Conservation (phyloP, 2,888 invertebrate species). For the Steinernema hermaphroditum region DNA sequence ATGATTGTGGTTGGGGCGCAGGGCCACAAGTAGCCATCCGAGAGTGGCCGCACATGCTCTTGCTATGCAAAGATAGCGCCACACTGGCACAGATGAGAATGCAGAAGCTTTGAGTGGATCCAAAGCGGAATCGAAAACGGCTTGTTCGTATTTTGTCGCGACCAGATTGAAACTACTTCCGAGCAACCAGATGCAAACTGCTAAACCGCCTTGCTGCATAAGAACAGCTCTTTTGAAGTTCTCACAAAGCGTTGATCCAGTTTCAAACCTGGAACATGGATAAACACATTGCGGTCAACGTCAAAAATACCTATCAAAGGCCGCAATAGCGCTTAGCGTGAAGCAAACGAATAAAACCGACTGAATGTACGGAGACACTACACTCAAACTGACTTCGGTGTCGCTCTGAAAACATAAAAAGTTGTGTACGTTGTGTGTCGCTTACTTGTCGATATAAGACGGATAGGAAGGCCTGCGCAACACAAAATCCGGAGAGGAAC, state of each 20-base stretch:
- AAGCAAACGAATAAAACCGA: slow-evolving; percentile 3
- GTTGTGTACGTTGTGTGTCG: neutral
- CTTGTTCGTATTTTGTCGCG: slow-evolving; percentile 4
- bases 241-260: neutral
- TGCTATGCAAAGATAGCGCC: slow-evolving; percentile 5
- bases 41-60: neutral
- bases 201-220: slow-evolving; percentile 16
- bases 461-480: neutral
- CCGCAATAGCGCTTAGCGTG: neutral
- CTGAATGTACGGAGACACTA: slow-evolving; percentile 9
- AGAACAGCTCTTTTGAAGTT: slow-evolving; percentile 1
- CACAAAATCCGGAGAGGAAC: slow-evolving; percentile 14
- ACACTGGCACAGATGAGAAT: neutral
- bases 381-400: neutral
- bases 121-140: neutral
- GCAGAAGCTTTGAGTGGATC: neutral
- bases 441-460: neutral
- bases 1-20: slow-evolving; percentile 21
- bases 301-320: neutral
- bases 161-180: neutral
- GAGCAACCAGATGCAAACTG: slow-evolving; percentile 2
- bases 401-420: neutral
- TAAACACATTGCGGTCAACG: neutral
- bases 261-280: neutral
- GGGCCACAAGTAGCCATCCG: slow-evolving; percentile 19